Base-by-base conservation (phyloP, 1,140 invertebrate species). In the Cyclargus thomasi region DNA sequence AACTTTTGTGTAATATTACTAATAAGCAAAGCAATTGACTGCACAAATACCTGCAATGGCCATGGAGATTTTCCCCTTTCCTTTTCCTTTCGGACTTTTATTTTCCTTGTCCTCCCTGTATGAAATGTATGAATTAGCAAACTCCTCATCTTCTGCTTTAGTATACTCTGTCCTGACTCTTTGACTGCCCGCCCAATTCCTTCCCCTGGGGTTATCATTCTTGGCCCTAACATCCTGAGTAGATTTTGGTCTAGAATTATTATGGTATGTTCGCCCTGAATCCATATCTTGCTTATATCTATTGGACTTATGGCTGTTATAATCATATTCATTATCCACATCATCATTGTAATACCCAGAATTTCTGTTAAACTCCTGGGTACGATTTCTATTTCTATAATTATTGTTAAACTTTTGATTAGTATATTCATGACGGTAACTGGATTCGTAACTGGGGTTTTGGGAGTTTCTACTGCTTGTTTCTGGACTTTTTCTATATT, bases 121-220 rank as follows among this genome's bases (percentile, higher is more conserved):
- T 20, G 82, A 71, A 23, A 80, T 69, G 70, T 88, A 87, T 35
- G 68, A 78, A 66, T 76, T 88, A 3, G 87, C 86, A 80, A 81
- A 88, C 63, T 86, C 78, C 67, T 88, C 87, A 80, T 90, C 85
- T 65, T 90, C 87, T 18, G 67, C 47, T 67, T 23, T 74, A 23
- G 82, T 80, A 6, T 81, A 73, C 18, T 90, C 87, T 22, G 78
- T 69, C 36, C 78, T 69, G 0, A 88, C 17, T 23, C 85, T 62
- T 39, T 85, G 83, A 65, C 75, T 86, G 2, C 86, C 86, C 6
- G 71, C 74, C 78, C 79, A 85, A 59, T 81, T 82, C 47, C 76
- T 73, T 17, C 77, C 71, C 7, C 75, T 79, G 1, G 82, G 78
- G 53, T 70, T 64, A 66, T 87, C 83, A 16, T 74, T 79, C 66